Evolutionary conservation across 2,888 invertebrate species (phyloP).

Genomic region (Syrphus vitripennis): DNA sequence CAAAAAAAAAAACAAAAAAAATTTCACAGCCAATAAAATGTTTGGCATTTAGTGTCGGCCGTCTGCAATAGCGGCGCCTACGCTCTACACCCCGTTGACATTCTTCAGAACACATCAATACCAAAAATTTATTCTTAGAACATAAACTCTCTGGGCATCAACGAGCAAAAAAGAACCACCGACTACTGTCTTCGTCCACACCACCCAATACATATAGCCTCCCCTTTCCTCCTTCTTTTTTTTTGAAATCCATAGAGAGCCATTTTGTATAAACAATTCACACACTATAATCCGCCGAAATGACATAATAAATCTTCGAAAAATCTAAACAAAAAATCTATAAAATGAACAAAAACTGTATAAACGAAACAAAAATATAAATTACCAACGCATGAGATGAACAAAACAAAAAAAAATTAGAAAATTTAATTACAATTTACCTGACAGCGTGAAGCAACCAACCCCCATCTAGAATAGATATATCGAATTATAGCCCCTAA

Average conservation of each 20-base stretch:
- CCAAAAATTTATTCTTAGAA: constrained; percentile 53
- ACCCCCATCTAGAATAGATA: not conserved
- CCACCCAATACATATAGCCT: not conserved
- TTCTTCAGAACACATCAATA: constrained; percentile 67
- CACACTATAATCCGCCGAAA: constrained; percentile 69
- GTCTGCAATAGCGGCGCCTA: constrained; percentile 58
- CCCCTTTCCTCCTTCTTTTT: not conserved
- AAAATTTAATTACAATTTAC: constrained; percentile 57
- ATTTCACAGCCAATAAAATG: constrained; percentile 65
- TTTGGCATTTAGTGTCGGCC: constrained; percentile 64
- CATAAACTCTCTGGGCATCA: constrained; percentile 8
- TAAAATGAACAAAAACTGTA: constrained; percentile 42
- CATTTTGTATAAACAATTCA: constrained; percentile 61
- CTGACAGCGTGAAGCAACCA: constrained; percentile 61
- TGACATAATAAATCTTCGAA: constrained; percentile 70
- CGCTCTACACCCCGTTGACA: constrained; percentile 71
- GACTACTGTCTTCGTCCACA: not conserved
- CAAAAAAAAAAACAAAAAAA: not conserved
- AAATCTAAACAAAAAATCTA: constrained; percentile 66
- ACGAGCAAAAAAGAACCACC: not conserved
- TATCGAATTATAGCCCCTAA: not conserved
- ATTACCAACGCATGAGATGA: not conserved
- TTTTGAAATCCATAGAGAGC: constrained; percentile 37
- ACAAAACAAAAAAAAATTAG: no score
- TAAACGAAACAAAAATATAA: constrained; percentile 48